These are phyloP conservation scores for Aselliscus stoliczkanus DNA, from an alignment of 2,797 vertebrate genomes.

Conservation along the genomic window DNA sequence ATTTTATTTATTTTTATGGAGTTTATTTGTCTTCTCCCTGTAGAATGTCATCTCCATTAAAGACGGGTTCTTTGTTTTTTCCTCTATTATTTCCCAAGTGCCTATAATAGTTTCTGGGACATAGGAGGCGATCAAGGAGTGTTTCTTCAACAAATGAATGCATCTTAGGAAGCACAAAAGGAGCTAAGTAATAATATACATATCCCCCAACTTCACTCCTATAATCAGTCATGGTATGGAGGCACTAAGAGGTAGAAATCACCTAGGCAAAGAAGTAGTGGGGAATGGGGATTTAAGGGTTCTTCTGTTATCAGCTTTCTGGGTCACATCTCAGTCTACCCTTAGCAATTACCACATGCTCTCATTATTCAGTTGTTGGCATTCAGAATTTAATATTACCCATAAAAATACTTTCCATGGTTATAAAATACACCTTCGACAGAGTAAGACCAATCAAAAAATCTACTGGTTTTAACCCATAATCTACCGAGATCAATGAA, in stretches of 20 bases:
- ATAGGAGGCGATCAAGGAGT: neutral
- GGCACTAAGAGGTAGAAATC: neutral
- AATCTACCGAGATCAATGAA: neutral
- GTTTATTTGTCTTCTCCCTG: neutral
- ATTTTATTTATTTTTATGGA: no score
- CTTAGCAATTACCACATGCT: neutral
- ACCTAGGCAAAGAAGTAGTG: neutral
- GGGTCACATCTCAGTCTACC: neutral
- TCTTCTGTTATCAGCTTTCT: neutral
- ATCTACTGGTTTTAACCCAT: neutral
- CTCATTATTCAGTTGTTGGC: neutral
- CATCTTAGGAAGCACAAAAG: neutral
- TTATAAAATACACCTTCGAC: neutral
- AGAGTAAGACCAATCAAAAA: constrained; percentile 12
- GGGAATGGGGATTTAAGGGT: neutral
- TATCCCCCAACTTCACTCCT: neutral
- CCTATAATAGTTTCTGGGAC: neutral
- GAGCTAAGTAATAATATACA: neutral
- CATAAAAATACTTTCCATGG: neutral
- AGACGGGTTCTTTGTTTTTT: neutral
- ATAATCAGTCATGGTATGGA: neutral
- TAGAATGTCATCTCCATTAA: neutral
- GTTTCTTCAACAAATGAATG: neutral
- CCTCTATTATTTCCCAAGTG: neutral
- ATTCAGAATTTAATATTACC: constrained; percentile 11